phyloP scores from a whole-genome alignment of 2,113 vertebrate species.

The Phasianus colchicus region DNA sequence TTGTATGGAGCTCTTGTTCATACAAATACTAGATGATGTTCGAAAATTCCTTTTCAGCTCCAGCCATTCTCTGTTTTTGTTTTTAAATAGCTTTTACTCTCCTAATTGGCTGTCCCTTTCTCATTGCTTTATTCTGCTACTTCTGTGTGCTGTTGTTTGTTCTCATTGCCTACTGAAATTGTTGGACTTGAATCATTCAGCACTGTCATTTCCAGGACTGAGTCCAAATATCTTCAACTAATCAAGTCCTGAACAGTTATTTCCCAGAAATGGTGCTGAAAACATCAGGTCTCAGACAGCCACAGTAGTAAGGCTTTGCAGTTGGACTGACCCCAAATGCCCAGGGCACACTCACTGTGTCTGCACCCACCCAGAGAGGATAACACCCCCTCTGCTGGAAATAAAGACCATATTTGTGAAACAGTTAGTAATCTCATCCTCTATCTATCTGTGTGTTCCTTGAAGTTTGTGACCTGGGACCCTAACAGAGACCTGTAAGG shows the following conservation, averaged over 20 bases:
- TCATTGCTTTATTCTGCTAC: neutral
- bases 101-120: neutral
- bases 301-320: neutral
- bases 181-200: neutral
- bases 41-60: neutral
- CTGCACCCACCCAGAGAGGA: neutral
- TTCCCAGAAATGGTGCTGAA: neutral
- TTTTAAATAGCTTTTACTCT: neutral
- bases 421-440: neutral
- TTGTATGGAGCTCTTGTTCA: neutral
- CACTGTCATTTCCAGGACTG: neutral
- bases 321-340: neutral
- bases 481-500: neutral
- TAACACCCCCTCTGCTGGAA: rapidly evolving
- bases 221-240: neutral
- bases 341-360: neutral
- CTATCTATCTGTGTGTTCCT: neutral
- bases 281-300: neutral
- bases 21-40: neutral
- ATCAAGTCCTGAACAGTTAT: neutral
- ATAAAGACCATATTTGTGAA: no score
- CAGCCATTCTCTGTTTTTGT: neutral
- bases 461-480: neutral
- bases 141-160: rapidly evolving
- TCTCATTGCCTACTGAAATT: neutral